Percentiles rank a stretch among this genome's conserved stretches.
phyloP scores from a whole-genome alignment of 2,797 vertebrate genomes.

The Loriculus beryllinus region DNA sequence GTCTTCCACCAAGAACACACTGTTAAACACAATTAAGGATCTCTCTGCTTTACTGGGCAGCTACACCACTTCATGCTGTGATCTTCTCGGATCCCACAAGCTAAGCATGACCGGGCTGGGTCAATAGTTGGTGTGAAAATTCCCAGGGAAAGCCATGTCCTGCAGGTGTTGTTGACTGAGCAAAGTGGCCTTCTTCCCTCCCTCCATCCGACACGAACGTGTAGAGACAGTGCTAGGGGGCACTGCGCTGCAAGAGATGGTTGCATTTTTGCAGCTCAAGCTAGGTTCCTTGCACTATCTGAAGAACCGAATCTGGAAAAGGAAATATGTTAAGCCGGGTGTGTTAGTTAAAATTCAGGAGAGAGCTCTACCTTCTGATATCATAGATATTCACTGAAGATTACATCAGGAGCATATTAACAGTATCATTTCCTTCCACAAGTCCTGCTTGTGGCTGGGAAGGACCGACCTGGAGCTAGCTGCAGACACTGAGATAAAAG shows the following conservation, averaged over 20 bases:
- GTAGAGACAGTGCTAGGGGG: constrained; percentile 71
- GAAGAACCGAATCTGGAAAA: not conserved
- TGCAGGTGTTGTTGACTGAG: not conserved
- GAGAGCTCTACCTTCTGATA: not conserved
- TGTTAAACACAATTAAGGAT: constrained; percentile 19
- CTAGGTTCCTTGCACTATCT: not conserved
- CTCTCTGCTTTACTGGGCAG: constrained; percentile 24
- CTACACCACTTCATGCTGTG: not conserved
- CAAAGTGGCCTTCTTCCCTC: not conserved
- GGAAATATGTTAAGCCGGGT: not conserved
- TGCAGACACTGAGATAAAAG: not conserved
- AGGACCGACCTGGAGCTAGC: not conserved
- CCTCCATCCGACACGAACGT: not conserved
- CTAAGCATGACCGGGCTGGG: constrained; percentile 9
- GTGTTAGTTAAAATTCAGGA: not conserved
- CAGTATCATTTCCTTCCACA: not conserved
- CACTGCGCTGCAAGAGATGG: constrained; percentile 66
- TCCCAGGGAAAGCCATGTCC: not conserved
- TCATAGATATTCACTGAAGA: not conserved
- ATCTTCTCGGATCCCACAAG: constrained; percentile 28
- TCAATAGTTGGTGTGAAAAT: not conserved
- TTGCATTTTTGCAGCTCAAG: not conserved
- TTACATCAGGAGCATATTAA: not conserved
- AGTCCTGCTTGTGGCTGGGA: not conserved
- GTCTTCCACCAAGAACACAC: not conserved